Conservation (phyloP, 2,888 invertebrate species). For the Dyspetes luteomarginatus region DNA sequence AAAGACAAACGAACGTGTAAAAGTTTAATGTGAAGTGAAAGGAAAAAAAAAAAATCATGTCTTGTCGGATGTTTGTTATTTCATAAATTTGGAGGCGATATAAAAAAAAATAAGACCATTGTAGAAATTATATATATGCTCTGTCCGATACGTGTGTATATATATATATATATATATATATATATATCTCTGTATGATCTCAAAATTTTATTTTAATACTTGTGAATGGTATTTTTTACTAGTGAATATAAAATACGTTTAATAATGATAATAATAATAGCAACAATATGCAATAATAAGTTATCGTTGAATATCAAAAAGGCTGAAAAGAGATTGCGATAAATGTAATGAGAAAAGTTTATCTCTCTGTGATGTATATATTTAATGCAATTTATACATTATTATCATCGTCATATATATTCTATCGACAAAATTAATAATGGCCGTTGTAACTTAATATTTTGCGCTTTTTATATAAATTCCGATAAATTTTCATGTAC, state of each 20-base stretch:
- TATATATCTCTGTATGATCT: conserved; percentile 71
- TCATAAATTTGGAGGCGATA: conserved; percentile 47
- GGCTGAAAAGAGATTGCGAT: conserved; percentile 18
- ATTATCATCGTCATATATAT: conserved; percentile 16
- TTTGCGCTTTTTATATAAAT: conserved; percentile 29
- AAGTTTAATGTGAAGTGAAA: conserved; percentile 56
- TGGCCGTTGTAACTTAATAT: conserved; percentile 34
- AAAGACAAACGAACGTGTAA: conserved; percentile 62
- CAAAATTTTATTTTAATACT: conserved; percentile 72
- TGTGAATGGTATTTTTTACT: conserved; percentile 69
- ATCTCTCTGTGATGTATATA: conserved; percentile 52
- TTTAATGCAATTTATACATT: conserved; percentile 37
- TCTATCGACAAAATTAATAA: conserved; percentile 1
- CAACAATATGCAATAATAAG: conserved; percentile 60
- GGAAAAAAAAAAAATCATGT: no score
- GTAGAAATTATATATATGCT: conserved; percentile 63
- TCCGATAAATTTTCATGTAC: no score
- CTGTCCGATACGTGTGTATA: conserved; percentile 64
- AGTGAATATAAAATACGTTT: conserved; percentile 62
- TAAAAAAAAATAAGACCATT: conserved; percentile 49
- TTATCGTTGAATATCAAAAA: conserved; percentile 47
- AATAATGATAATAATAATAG: no score
- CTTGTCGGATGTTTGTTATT: conserved; percentile 47
- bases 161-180: no score
- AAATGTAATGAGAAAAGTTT: conserved; percentile 20